A percentile compares a stretch with the other conserved stretches of the same genome.
Conservation (phyloP, 2,797 vertebrate genomes). For the Intellagama lesueurii region DNA sequence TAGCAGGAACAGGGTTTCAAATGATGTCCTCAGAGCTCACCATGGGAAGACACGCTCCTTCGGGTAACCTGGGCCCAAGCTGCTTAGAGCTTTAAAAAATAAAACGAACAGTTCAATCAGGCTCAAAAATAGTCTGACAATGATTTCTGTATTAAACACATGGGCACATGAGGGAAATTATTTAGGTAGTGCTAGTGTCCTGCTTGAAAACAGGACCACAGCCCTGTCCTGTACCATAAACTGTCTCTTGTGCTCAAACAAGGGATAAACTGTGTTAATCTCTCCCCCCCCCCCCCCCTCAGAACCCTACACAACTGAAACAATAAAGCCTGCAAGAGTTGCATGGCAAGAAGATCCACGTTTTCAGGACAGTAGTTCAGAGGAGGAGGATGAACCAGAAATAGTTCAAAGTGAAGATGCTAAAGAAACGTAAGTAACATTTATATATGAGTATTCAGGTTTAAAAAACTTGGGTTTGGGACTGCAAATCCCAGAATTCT, state of each 20-base stretch:
- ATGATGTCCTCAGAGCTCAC: no score
- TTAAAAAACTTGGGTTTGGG: no score
- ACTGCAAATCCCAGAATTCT: no score
- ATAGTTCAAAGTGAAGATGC: slow-evolving; percentile 57
- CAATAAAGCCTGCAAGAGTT: slow-evolving; percentile 79
- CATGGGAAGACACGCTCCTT: no score
- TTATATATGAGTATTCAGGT: background rate
- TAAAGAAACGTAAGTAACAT: slow-evolving; percentile 62
- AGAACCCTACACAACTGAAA: slow-evolving; percentile 83
- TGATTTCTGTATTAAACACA: no score
- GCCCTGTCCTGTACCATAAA: background rate
- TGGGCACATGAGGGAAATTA: no score
- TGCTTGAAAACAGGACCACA: background rate
- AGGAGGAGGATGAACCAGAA: slow-evolving; percentile 76
- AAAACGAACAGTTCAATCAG: no score
- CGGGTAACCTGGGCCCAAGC: no score
- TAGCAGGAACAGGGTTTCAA: no score
- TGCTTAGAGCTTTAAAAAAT: no score
- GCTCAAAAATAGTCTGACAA: no score
- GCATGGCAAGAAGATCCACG: slow-evolving; percentile 86
- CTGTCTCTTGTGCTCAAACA: background rate
- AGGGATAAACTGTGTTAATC: background rate
- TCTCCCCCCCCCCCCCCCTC: slow-evolving; percentile 5
- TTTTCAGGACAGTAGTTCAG: slow-evolving; percentile 92
- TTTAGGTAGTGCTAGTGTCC: no score